Conservation (phyloP, 1,140 invertebrate genomes). For the Drosophila sechellia region DNA sequence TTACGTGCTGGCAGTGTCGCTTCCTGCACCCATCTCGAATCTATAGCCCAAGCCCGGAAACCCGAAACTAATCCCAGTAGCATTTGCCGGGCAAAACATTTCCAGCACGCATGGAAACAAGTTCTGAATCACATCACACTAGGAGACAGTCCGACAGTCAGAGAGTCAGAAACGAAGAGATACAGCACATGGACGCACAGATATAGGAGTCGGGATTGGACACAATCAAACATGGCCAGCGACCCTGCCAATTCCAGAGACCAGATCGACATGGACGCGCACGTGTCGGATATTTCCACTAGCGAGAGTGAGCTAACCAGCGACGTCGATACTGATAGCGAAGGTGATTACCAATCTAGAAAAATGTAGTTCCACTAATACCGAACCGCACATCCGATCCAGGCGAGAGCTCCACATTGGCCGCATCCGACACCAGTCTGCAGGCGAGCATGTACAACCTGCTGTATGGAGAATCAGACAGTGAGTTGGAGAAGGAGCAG, state of each 20-base stretch:
- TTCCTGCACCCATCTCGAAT: neutral
- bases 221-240: constrained; percentile 9
- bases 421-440: neutral
- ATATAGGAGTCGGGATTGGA: neutral
- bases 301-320: constrained; percentile 12
- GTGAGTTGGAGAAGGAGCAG: constrained; percentile 11
- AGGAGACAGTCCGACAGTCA: neutral
- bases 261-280: neutral
- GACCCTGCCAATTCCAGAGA: neutral
- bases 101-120: constrained; percentile 52
- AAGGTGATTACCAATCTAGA: neutral
- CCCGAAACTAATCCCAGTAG: constrained; percentile 14
- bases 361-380: neutral
- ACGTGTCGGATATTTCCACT: constrained; percentile 1
- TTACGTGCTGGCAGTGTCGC: constrained; percentile 31
- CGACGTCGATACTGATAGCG: constrained; percentile 4
- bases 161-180: neutral
- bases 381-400: constrained; percentile 23
- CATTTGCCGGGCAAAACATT: constrained; percentile 30
- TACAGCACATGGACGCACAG: neutral
- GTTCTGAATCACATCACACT: constrained; percentile 18
- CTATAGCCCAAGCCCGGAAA: neutral
- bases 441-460: constrained; percentile 28
- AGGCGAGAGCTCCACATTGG: neutral
- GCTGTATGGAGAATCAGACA: constrained; percentile 44